A percentile compares a stretch with the other conserved stretches of the same genome.
Evolutionary conservation across 2,888 invertebrate species (phyloP).

Genomic region (Xanthia icteritia): DNA sequence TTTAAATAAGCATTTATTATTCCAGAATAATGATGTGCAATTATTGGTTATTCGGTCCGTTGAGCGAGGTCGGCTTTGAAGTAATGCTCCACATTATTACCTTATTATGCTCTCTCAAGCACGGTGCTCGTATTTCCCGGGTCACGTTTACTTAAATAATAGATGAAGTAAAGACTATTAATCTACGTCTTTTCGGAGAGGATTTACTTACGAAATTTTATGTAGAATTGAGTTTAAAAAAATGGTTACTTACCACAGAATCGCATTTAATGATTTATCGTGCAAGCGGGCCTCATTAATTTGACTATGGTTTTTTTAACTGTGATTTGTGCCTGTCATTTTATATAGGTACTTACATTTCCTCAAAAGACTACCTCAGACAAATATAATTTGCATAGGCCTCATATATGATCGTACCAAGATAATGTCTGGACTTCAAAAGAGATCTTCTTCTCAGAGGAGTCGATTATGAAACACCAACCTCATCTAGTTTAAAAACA

Average conservation of each 20-base stretch:
- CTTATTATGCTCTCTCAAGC: slow-evolving; percentile 25
- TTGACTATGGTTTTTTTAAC: too few relatives aligned
- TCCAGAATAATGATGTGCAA: slow-evolving; percentile 27
- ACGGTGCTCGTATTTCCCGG: slow-evolving; percentile 8
- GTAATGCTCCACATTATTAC: slow-evolving; percentile 14
- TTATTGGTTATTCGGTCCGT: slow-evolving; percentile 28
- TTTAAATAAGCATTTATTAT: slow-evolving; percentile 9
- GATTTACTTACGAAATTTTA: neutral
- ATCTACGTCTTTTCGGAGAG: too few relatives aligned
- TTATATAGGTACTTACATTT: too few relatives aligned
- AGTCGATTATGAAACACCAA: neutral
- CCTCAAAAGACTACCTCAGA: too few relatives aligned
- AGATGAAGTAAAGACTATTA: neutral
- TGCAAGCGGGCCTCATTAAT: too few relatives aligned
- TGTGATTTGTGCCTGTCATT: too few relatives aligned
- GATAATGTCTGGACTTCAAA: neutral
- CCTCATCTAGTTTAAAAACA: neutral
- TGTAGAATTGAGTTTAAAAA: neutral
- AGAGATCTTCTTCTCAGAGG: neutral
- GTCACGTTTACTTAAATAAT: slow-evolving; percentile 4
- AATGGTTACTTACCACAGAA: too few relatives aligned
- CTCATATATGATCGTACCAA: too few relatives aligned
- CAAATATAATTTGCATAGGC: too few relatives aligned
- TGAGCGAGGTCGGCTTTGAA: slow-evolving; percentile 27
- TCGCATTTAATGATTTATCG: too few relatives aligned